Conservation (phyloP, 1,140 invertebrate genomes). For the Pseudachorutes palmiensis region DNA sequence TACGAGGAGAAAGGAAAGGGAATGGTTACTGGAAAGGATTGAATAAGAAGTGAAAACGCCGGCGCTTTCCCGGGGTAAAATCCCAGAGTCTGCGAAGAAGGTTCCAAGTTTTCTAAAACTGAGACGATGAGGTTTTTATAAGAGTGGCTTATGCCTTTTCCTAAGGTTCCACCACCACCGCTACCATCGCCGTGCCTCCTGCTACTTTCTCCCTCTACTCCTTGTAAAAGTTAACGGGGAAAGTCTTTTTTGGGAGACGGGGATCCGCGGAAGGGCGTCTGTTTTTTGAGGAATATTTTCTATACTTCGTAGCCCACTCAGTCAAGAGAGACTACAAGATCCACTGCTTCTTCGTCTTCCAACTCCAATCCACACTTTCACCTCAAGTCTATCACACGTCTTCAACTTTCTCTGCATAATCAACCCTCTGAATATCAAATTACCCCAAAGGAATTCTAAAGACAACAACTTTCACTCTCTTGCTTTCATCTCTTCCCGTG, state of each 20-base stretch:
- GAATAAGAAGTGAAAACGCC: conserved; percentile 32
- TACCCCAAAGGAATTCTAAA: neutral
- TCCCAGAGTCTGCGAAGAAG: conserved; percentile 31
- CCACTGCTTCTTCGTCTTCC: conserved; percentile 29
- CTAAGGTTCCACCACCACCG: conserved; percentile 1
- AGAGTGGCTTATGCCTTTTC: neutral
- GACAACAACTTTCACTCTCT: neutral
- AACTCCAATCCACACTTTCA: conserved; percentile 30
- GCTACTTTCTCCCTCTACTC: conserved; percentile 10
- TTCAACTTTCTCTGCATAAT: neutral
- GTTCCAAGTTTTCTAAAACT: conserved; percentile 26
- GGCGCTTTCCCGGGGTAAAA: conserved; percentile 24
- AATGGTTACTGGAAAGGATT: conserved; percentile 25
- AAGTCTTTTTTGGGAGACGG: neutral
- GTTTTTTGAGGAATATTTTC: conserved; percentile 18
- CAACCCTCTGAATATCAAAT: neutral
- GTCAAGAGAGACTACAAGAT: conserved; percentile 25
- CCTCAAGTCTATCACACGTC: conserved; percentile 21
- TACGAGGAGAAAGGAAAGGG: conserved; percentile 12
- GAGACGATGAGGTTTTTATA: neutral
- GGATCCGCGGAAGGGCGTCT: neutral
- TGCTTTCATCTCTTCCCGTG: conserved; percentile 12
- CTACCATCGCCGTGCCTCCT: no score
- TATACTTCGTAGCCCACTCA: conserved; percentile 1
- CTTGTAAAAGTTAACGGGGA: conserved; percentile 8